Conservation (phyloP, 1,140 invertebrate species). For the Drosophila bocqueti region DNA sequence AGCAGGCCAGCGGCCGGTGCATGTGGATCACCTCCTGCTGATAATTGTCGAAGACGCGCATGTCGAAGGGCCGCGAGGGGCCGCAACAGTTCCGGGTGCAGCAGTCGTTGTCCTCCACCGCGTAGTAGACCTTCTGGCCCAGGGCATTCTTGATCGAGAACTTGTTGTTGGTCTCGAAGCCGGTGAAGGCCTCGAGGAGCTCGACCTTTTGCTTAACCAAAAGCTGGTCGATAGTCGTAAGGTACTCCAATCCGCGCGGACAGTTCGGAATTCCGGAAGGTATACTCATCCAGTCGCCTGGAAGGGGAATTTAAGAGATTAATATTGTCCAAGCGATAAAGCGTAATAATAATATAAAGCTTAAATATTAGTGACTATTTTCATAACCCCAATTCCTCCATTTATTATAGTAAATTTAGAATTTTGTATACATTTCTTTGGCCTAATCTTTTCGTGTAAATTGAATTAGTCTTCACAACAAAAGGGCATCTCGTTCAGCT, state of each 20-base stretch:
- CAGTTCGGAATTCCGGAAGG: conserved; percentile 91
- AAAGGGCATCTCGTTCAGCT: conserved; percentile 52
- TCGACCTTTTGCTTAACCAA: conserved; percentile 95
- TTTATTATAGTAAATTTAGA: not conserved
- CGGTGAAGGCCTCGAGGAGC: conserved; percentile 92
- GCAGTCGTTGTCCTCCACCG: conserved; percentile 93
- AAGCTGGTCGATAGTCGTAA: conserved; percentile 95
- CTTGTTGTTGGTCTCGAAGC: conserved; percentile 97
- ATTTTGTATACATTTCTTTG: not conserved
- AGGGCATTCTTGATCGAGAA: conserved; percentile 92
- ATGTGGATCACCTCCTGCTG: conserved; percentile 91
- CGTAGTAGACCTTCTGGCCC: conserved; percentile 93
- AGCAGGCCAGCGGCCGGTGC: conserved; percentile 91
- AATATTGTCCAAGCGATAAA: no score
- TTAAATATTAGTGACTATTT: not conserved
- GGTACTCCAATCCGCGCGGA: conserved; percentile 96
- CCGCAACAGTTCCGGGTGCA: conserved; percentile 93
- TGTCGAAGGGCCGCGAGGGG: conserved; percentile 91
- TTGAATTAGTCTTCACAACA: conserved; percentile 38
- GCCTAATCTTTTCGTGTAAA: conserved; percentile 25
- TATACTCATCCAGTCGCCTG: conserved; percentile 93
- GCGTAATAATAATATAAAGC: no score
- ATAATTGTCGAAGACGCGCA: conserved; percentile 93
- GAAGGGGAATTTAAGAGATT: not conserved
- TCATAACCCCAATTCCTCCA: not conserved